These are phyloP conservation scores for Pentalonia nigronervosa DNA, from an alignment of 1,140 invertebrate genomes.

Conservation along the genomic window DNA sequence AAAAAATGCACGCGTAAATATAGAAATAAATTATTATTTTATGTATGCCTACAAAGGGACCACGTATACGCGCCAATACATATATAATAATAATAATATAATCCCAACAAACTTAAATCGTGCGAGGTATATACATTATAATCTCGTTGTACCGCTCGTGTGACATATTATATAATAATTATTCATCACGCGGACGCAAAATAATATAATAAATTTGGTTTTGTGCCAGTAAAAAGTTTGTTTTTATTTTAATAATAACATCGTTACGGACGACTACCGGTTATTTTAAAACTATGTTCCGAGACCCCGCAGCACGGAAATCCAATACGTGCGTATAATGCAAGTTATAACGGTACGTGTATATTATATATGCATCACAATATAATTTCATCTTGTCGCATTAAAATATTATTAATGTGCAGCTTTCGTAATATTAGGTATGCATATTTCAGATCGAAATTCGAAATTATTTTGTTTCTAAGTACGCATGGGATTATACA, in stretches of 20 bases:
- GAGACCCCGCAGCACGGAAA: neutral
- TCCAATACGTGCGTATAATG: conserved; percentile 3
- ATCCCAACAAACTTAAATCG: neutral
- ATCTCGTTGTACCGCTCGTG: neutral
- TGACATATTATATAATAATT: neutral
- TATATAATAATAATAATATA: neutral
- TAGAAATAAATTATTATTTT: neutral
- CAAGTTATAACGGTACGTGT: neutral
- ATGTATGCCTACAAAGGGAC: neutral
- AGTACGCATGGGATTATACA: no score
- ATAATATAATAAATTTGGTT: neutral
- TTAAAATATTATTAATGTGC: no score
- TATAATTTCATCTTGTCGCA: no score
- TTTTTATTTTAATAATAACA: conserved; percentile 20
- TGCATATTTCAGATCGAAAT: neutral
- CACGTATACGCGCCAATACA: neutral
- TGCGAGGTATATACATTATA: neutral
- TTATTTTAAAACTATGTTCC: neutral
- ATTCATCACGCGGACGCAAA: neutral
- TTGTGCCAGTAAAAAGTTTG: neutral
- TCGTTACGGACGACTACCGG: neutral
- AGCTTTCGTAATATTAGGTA: neutral
- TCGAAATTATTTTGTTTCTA: neutral
- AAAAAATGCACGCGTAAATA: neutral
- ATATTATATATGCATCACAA: no score